Evolutionary conservation across 2,797 vertebrate species (phyloP).

Genomic region (Sparidentex hasta): DNA sequence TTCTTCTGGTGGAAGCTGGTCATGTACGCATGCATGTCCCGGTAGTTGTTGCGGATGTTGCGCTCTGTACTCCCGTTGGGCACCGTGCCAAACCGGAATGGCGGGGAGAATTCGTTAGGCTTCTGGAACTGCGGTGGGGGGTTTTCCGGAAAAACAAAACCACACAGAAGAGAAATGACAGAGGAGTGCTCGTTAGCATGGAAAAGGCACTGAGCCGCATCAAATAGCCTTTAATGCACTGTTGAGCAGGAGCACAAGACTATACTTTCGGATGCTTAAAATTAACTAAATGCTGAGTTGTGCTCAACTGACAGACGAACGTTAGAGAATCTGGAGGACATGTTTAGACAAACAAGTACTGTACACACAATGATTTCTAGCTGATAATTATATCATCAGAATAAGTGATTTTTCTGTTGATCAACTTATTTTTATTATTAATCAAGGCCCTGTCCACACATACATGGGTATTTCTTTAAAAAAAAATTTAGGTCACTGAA

Average conservation of each 20-base stretch:
- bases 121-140: constrained; percentile 92
- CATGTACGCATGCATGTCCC: constrained; percentile 99
- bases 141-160: constrained; percentile 47
- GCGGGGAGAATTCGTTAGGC: constrained; percentile 97
- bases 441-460: not conserved
- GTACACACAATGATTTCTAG: not conserved
- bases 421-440: not conserved
- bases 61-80: constrained; percentile 99
- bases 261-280: constrained; percentile 47
- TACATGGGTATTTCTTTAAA: no score
- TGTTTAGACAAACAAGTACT: constrained; percentile 18
- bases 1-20: constrained; percentile 99
- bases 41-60: constrained; percentile 99
- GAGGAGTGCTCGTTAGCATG: constrained; percentile 64
- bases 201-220: constrained; percentile 61
- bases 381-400: not conserved
- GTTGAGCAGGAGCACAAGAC: constrained; percentile 52
- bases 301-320: constrained; percentile 38
- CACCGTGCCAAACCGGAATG: constrained; percentile 98
- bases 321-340: constrained; percentile 7
- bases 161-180: constrained; percentile 68
- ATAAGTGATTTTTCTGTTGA: not conserved
- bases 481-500: no score
- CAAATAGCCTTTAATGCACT: constrained; percentile 70
- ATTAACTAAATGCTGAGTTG: constrained; percentile 46